phyloP scores from a whole-genome alignment of 2,888 invertebrate species.

The Pycnomerus fuliginosus region DNA sequence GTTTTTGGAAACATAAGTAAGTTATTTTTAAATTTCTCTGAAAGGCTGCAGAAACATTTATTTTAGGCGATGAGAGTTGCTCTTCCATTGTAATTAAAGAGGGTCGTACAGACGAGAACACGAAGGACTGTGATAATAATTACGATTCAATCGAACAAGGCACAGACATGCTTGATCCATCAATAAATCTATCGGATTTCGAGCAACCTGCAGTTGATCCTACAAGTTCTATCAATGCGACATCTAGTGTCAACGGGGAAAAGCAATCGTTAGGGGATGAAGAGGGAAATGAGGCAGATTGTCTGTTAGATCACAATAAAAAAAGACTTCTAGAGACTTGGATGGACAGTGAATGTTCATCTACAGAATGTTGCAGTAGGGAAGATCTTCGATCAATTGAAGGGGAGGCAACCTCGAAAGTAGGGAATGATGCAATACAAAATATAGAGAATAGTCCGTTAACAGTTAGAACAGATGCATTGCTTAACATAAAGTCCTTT shows the following conservation, averaged over 20 bases:
- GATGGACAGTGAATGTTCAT: not conserved
- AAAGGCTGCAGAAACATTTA: not conserved
- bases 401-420: not conserved
- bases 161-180: slow-evolving; percentile 44
- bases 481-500: slow-evolving; percentile 48
- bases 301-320: too few relatives aligned
- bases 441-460: slow-evolving; percentile 13
- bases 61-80: too few relatives aligned
- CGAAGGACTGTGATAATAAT: slow-evolving; percentile 18
- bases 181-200: slow-evolving; percentile 23
- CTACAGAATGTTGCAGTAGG: not conserved
- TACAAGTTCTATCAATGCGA: not conserved
- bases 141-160: slow-evolving; percentile 45
- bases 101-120: slow-evolving; percentile 13
- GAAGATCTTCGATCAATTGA: slow-evolving; percentile 2
- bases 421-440: not conserved
- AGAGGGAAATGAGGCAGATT: too few relatives aligned
- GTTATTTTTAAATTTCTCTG: slow-evolving; percentile 2
- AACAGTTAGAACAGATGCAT: slow-evolving; percentile 48
- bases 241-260: not conserved
- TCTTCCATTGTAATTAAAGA: slow-evolving; percentile 16
- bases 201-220: not conserved
- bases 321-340: not conserved
- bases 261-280: slow-evolving; percentile 9
- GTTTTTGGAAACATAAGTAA: slow-evolving; percentile 17